Base-by-base conservation (phyloP, 2,888 invertebrate genomes). In the Eutolmus rufibarbis region DNA sequence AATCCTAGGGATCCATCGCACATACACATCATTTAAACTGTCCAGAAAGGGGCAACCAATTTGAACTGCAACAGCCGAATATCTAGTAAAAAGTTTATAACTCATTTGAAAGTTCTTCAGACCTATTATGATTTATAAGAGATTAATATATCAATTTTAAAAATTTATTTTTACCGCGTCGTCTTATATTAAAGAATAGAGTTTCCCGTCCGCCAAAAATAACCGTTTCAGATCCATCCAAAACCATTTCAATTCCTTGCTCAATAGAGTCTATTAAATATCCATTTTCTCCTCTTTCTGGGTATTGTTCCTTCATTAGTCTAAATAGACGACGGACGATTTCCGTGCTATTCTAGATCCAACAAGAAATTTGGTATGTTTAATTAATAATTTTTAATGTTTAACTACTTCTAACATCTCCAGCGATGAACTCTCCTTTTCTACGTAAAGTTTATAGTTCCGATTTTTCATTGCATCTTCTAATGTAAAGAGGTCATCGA, bases 51-150 rank as follows among this genome's bases (percentile, higher is more conserved):
- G 96, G 90, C 96, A 96, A 16, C 96, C 96, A 81, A 95, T 94
- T 93, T 96, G 96, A 86, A 96, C 93, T 0, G 96, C 96, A 74
- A 96, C 95, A 0, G 96, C 96, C 0, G 96, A 96, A 91, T 96
- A 96, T 74, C 96, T 94, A 0, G 96, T 96, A 89, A 96, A 96
- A 12, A 96, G 92, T 91, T 96, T 96, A 90, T 96, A 96, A 90
- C 96, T 96, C 82, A 96, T 91, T 92, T 96, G 96, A 91, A 96
- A 92, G 16, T 91, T 91, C 85, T 91, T 91, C 2, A 91, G 91
- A 2, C 91, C 91, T 34, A 88, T 79, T 56, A 46, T 51, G 40
- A 28, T 46, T 19, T 28, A 40, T 40, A 74, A 3, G 43, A 57
- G 28, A 8, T 43, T 19, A n/a, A 3, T 51, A 28, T 9, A 74